Evolutionary conservation across 1,140 invertebrate species (phyloP).

Genomic region (Diachasma alloeum): DNA sequence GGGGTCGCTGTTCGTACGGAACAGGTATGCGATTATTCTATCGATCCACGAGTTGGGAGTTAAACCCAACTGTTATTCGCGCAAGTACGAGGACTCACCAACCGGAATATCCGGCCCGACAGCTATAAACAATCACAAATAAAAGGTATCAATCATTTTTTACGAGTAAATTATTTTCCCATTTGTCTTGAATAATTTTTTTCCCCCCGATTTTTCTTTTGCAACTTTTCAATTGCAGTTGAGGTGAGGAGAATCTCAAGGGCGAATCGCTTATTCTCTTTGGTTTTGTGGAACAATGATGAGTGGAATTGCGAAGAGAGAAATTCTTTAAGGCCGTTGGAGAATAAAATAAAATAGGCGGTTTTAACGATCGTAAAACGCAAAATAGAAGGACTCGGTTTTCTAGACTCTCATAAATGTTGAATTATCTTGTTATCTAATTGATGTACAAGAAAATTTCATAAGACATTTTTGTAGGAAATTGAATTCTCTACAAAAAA

Average conservation of each 20-base stretch:
- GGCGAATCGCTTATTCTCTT: background rate
- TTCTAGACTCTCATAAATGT: too few species aligned
- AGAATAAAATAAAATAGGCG: background rate
- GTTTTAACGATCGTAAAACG: too few species aligned
- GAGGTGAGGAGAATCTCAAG: background rate
- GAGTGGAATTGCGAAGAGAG: background rate
- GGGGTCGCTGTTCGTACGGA: slow-evolving; percentile 20
- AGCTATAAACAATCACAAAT: background rate
- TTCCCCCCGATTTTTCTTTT: background rate
- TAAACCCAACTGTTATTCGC: slow-evolving; percentile 1
- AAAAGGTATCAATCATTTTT: background rate
- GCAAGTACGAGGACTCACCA: slow-evolving; percentile 12
- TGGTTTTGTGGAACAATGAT: too few species aligned
- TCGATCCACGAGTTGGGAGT: slow-evolving; percentile 10
- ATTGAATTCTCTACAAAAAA: too few species aligned
- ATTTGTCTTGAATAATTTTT: background rate
- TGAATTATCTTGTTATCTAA: too few species aligned
- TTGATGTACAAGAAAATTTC: too few species aligned
- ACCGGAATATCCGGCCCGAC: slow-evolving; percentile 16
- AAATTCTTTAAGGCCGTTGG: background rate
- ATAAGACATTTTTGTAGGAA: too few species aligned
- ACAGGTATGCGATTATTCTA: slow-evolving; percentile 30
- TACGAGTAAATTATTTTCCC: background rate
- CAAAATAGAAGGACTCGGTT: too few species aligned
- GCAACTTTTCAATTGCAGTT: background rate